A percentile compares a stretch with the other conserved stretches of the same genome.
Conservation (phyloP, 2,113 vertebrate species). For the Geococcyx californianus region DNA sequence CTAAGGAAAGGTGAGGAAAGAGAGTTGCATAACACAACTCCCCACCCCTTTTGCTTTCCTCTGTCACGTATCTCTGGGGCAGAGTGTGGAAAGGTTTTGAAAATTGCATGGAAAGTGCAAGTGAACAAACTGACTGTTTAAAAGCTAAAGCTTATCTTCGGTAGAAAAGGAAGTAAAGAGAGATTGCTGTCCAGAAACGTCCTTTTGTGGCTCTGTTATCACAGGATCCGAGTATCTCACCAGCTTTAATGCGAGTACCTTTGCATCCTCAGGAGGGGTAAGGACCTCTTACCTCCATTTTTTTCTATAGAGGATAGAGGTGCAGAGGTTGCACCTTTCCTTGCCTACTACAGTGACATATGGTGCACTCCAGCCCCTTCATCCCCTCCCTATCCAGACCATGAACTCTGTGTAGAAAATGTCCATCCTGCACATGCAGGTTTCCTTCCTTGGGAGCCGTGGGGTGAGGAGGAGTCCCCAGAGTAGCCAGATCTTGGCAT, state of each 20-base stretch:
- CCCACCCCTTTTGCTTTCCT: background rate
- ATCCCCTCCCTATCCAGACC: background rate
- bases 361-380: background rate
- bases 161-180: background rate
- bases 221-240: background rate
- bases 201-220: background rate
- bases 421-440: background rate
- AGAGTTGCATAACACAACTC: background rate
- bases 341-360: background rate
- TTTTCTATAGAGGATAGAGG: background rate
- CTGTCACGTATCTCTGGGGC: background rate
- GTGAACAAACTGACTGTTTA: background rate
- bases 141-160: background rate
- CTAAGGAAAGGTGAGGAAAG: background rate
- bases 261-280: background rate
- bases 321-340: background rate
- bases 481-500: background rate
- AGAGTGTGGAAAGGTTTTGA: background rate
- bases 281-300: background rate
- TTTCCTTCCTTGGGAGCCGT: background rate
- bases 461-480: background rate
- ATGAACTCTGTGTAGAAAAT: background rate
- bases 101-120: background rate
- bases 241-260: background rate
- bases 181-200: background rate